Evolutionary conservation across 2,888 invertebrate genomes (phyloP).

Genomic region (Eupsilia transversa): DNA sequence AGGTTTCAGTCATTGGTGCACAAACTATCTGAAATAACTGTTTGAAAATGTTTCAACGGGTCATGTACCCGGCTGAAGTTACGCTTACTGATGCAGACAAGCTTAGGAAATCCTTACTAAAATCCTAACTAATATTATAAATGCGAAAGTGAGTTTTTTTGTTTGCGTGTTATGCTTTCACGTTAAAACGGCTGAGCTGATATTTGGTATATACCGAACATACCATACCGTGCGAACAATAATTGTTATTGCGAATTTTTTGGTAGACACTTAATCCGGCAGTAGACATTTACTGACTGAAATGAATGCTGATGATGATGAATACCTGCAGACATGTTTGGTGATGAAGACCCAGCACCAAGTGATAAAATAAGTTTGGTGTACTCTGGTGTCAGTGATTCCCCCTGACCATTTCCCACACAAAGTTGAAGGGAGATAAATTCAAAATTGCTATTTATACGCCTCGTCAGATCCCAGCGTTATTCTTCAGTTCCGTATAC

Average conservation of each 20-base stretch:
- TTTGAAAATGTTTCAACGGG: background rate
- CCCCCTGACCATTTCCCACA: background rate
- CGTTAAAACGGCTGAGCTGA: too few relatives aligned
- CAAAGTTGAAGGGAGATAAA: background rate
- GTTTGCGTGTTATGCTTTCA: too few relatives aligned
- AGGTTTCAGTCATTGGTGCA: background rate
- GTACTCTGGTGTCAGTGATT: background rate
- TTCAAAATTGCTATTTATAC: background rate
- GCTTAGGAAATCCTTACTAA: background rate
- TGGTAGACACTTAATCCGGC: background rate
- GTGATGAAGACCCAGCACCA: too few relatives aligned
- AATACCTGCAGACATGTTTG: too few relatives aligned
- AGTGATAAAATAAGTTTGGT: background rate
- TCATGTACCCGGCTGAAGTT: background rate
- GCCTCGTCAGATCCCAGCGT: constrained; percentile 13
- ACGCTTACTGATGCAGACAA: background rate
- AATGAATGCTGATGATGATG: too few relatives aligned
- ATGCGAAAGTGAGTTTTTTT: too few relatives aligned
- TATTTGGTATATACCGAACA: too few relatives aligned
- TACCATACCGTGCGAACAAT: background rate
- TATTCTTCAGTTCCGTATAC: constrained; percentile 24
- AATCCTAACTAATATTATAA: too few relatives aligned
- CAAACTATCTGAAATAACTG: background rate
- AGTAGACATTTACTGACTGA: too few relatives aligned
- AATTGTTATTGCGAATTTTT: background rate